phyloP scores from a whole-genome alignment of 30 jellyfish, hydroid and myxozoan species.

The Rhopilema esculentum region DNA sequence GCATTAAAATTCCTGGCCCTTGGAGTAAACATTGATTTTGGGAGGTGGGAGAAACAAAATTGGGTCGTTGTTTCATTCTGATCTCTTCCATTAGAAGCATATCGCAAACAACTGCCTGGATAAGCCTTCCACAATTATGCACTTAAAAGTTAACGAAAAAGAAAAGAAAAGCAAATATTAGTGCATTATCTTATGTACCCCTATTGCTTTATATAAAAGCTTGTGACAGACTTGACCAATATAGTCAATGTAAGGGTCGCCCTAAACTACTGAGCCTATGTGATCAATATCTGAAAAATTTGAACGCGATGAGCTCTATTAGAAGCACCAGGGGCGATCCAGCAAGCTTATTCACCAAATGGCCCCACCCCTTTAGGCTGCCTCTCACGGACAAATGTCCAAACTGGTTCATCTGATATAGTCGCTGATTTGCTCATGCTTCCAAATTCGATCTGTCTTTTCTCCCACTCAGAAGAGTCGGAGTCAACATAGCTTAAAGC shows the following conservation, averaged over 20 bases:
- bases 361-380: too few relatives aligned
- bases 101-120: not conserved
- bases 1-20: not conserved
- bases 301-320: not conserved
- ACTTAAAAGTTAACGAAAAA: too few relatives aligned
- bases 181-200: too few relatives aligned
- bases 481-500: too few relatives aligned
- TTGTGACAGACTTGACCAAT: not conserved
- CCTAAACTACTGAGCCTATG: not conserved
- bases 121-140: not conserved
- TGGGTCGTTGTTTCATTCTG: not conserved
- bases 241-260: not conserved
- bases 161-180: too few relatives aligned
- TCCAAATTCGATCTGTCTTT: too few relatives aligned
- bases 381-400: too few relatives aligned
- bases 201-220: not conserved
- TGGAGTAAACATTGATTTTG: not conserved
- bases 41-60: not conserved
- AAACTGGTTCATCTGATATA: too few relatives aligned
- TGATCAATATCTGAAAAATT: not conserved
- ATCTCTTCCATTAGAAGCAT: not conserved
- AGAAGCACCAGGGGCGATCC: not conserved
- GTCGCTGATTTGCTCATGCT: too few relatives aligned
- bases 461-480: too few relatives aligned
- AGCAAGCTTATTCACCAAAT: not conserved